Base-by-base conservation (phyloP, 2,888 invertebrate species). In the Diarsia dahlii region DNA sequence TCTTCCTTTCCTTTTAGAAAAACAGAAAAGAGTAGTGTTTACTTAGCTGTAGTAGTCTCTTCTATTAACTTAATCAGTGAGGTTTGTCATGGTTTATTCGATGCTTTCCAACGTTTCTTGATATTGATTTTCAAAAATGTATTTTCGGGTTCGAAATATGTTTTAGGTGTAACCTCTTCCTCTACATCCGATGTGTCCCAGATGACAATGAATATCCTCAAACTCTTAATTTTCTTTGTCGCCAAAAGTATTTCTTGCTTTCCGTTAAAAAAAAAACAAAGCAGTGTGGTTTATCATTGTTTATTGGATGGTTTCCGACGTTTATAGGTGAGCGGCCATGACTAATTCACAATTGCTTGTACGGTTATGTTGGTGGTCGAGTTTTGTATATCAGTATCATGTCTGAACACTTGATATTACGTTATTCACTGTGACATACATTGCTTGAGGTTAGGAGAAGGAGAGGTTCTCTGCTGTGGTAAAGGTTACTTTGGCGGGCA, bases 71-170 rank as follows among this genome's bases (percentile, higher is more conserved):
- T 85, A 9, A n/a, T 52, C 52, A n/a, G 72, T 83, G 39, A 94
- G 89, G 76, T 91, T 91, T 87, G 91, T 90, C 78, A 93, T 89
- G 4, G 92, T 91, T 46, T 78, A 76, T 87, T 90, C 92, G 12
- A 94, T 88, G 0, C 89, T 91, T 9, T 87, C 77, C 63, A 93
- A 52, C 20, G n/a, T 3, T 52, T 52, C 52, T 52, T 52, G 20
- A 8, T 39, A 8, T 39, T 39, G 39, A 39, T 39, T 39, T 39
- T 39, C 39, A 39, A 8, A 39, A 39, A 8, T 39, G 8, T 39
- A 39, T 39, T 39, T 39, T 39, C 39, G 8, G 39, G 0, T 39
- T 39, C 8, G 39, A 39, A 39, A 8, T 39, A 39, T 39, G 8
- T 39, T 39, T 39, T 20, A 12, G 2, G 13, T 52, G 50, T 20